Percentiles rank a stretch among this genome's conserved stretches.
phyloP scores from a whole-genome alignment of 2,888 invertebrate genomes.

The Strigamia maritima region DNA sequence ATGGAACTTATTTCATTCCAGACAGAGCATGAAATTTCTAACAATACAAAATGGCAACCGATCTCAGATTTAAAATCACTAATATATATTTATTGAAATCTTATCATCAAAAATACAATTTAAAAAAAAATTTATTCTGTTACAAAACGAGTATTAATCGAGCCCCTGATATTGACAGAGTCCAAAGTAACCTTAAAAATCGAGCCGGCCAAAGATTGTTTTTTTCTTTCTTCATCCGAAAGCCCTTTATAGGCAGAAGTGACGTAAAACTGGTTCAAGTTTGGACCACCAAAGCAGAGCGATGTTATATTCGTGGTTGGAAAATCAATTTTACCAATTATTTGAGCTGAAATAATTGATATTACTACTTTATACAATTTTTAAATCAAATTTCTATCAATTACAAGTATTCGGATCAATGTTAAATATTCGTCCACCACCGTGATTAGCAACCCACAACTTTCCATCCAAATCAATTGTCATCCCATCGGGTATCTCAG shows the following conservation, averaged over 20 bases:
- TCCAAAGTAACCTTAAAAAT: constrained; percentile 36
- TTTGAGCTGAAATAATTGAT: constrained; percentile 57
- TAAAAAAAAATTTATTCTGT: no score
- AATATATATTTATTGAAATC: no score
- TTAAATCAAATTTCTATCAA: background rate
- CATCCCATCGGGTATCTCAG: constrained; percentile 58
- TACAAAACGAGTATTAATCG: background rate
- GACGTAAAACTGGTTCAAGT: constrained; percentile 66
- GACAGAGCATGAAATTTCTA: no score
- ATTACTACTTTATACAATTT: no score
- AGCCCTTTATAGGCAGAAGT: constrained; percentile 60
- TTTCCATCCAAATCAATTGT: constrained; percentile 73
- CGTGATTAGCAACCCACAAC: constrained; percentile 73
- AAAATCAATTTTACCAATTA: constrained; percentile 61
- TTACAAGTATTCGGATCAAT: constrained; percentile 51
- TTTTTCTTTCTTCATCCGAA: constrained; percentile 55
- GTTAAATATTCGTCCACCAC: constrained; percentile 63
- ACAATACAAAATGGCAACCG: no score
- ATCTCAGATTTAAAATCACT: no score
- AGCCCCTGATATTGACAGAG: background rate
- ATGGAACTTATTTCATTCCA: no score
- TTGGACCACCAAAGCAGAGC: constrained; percentile 67
- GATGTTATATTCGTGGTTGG: constrained; percentile 71
- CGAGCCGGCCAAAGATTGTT: constrained; percentile 38
- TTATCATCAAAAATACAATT: no score